Conservation (phyloP, 2,888 invertebrate genomes). For the Rambutsinella grinnellia region DNA sequence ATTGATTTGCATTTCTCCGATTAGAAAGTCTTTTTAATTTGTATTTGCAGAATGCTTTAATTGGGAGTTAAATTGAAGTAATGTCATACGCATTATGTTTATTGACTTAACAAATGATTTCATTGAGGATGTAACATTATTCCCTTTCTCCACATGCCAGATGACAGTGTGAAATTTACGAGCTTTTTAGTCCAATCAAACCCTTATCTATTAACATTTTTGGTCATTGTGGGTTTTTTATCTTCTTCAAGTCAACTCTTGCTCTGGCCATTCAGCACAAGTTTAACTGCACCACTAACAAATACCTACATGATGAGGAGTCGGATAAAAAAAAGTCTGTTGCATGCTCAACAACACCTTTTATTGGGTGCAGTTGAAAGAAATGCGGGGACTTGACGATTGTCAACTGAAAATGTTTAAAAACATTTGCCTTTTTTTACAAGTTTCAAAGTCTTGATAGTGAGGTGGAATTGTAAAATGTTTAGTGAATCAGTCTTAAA, state of each 20-base stretch:
- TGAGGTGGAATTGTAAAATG: too few species aligned
- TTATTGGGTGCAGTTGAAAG: not conserved
- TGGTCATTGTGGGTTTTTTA: slow-evolving; percentile 43
- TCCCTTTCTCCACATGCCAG: slow-evolving; percentile 39
- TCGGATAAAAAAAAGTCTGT: too few species aligned
- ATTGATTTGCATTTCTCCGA: too few species aligned
- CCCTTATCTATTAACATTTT: slow-evolving; percentile 50
- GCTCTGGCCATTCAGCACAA: slow-evolving; percentile 7
- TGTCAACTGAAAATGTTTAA: slow-evolving; percentile 51
- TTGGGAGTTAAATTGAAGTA: too few species aligned
- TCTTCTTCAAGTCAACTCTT: slow-evolving; percentile 22
- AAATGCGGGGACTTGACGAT: slow-evolving; percentile 29
- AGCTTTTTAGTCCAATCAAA: slow-evolving; percentile 48
- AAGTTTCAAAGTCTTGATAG: too few species aligned
- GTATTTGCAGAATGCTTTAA: too few species aligned
- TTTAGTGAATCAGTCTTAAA: slow-evolving; percentile 38
- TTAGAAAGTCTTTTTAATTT: too few species aligned
- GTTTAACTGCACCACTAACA: too few species aligned
- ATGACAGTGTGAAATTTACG: slow-evolving; percentile 50
- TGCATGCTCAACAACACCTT: slow-evolving; percentile 34
- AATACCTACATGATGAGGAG: too few species aligned
- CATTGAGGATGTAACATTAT: slow-evolving; percentile 20
- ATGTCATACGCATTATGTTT: too few species aligned
- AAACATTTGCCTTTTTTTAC: too few species aligned
- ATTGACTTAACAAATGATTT: slow-evolving; percentile 45